Evolutionary conservation across 2,888 invertebrate genomes (phyloP).

Genomic region (Seira sanloemensis): DNA sequence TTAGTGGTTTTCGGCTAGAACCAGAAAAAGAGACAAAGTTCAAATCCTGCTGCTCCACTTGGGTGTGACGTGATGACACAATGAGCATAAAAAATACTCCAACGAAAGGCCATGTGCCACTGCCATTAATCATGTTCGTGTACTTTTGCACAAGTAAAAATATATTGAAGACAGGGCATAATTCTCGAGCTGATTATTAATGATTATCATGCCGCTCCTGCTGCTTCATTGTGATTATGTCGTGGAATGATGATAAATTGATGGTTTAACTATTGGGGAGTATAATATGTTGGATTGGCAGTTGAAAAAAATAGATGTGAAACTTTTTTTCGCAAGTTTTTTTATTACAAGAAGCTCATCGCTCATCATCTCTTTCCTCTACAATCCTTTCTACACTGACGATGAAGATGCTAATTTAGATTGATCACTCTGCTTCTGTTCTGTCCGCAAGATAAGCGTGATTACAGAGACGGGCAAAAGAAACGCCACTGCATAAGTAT

Average conservation of each 20-base stretch:
- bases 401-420: slow-evolving; percentile 36
- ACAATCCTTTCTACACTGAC: no score
- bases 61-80: background rate
- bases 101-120: slow-evolving; percentile 40
- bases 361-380: background rate
- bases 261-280: no score
- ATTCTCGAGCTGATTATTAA: background rate
- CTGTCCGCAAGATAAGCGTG: background rate
- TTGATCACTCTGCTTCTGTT: slow-evolving; percentile 24
- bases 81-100: background rate
- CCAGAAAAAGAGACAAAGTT: background rate
- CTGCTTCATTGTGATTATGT: background rate
- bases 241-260: background rate
- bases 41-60: background rate
- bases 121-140: slow-evolving; percentile 39
- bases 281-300: no score
- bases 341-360: background rate
- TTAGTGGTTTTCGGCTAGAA: background rate
- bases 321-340: background rate
- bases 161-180: background rate
- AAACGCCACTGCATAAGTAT: background rate
- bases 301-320: background rate
- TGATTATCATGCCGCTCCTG: background rate
- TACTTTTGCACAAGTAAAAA: background rate
- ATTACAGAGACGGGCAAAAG: background rate